Evolutionary conservation across 2,888 invertebrate genomes (phyloP).

Genomic region (Drosophila ustulata): DNA sequence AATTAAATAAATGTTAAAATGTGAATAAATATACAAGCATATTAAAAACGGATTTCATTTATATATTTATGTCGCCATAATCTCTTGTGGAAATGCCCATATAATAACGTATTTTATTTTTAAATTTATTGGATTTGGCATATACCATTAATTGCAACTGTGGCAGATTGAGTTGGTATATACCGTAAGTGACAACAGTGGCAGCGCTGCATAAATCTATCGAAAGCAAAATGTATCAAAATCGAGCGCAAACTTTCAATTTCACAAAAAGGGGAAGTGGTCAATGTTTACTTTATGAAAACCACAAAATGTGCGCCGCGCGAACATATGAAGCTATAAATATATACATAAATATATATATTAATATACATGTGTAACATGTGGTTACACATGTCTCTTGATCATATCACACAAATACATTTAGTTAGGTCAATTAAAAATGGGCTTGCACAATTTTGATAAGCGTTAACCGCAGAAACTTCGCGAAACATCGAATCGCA

Average conservation of each 20-base stretch:
- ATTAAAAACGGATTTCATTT: too few species aligned
- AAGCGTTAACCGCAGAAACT: slow-evolving; percentile 36
- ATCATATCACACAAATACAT: neutral
- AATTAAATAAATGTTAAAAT: too few species aligned
- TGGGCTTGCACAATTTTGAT: slow-evolving; percentile 31
- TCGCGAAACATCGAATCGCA: slow-evolving; percentile 18
- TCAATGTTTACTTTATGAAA: neutral
- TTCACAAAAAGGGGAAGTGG: slow-evolving; percentile 42
- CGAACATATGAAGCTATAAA: neutral
- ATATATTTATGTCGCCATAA: too few species aligned
- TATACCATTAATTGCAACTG: neutral
- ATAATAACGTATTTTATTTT: too few species aligned
- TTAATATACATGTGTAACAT: too few species aligned
- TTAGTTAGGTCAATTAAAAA: slow-evolving; percentile 7
- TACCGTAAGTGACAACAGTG: slow-evolving; percentile 6
- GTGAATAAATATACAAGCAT: too few species aligned
- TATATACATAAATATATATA: neutral
- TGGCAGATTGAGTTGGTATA: neutral
- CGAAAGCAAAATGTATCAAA: slow-evolving; percentile 34
- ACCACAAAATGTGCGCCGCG: neutral
- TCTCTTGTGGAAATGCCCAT: too few species aligned
- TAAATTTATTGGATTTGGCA: too few species aligned
- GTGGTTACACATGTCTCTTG: neutral
- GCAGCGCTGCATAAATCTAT: slow-evolving; percentile 24
- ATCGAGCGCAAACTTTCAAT: slow-evolving; percentile 24